Evolutionary conservation across 2,888 invertebrate genomes (phyloP).

Genomic region (Xestia ashworthii): DNA sequence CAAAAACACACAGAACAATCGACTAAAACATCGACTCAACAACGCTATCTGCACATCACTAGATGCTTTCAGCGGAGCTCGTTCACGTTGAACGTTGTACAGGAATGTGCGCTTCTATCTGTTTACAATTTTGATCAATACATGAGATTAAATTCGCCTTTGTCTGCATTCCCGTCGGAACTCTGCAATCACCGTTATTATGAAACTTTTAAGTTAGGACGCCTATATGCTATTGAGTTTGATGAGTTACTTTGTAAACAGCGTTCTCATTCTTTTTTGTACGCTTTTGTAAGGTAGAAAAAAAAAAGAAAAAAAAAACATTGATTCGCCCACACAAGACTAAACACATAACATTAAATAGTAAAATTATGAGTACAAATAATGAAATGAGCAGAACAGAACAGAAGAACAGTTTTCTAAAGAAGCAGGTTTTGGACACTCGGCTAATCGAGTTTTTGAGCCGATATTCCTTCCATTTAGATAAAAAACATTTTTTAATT

Average conservation of each 20-base stretch:
- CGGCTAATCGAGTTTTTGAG: too few species aligned
- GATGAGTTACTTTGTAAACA: conserved; percentile 22
- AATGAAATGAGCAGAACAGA: too few species aligned
- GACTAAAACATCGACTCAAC: conserved; percentile 37
- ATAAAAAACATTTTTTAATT: too few species aligned
- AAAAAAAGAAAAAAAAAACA: too few species aligned
- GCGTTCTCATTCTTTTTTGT: conserved; percentile 1
- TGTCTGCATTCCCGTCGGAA: conserved; percentile 57
- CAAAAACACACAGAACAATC: background rate
- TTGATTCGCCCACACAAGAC: too few species aligned
- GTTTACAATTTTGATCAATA: conserved; percentile 71
- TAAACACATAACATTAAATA: too few species aligned
- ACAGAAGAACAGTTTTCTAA: background rate
- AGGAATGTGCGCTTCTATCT: conserved; percentile 66
- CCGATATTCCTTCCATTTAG: too few species aligned
- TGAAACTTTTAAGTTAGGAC: conserved; percentile 49
- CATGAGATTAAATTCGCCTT: conserved; percentile 63
- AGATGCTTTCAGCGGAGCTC: conserved; percentile 50
- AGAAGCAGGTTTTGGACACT: background rate
- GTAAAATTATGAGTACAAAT: too few species aligned
- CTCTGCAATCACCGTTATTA: conserved; percentile 52
- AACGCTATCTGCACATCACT: conserved; percentile 32
- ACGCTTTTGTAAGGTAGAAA: too few species aligned
- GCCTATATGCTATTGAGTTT: conserved; percentile 33
- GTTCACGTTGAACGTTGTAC: conserved; percentile 54